A percentile compares a stretch with the other conserved stretches of the same genome.
phyloP scores from a whole-genome alignment of 1,140 invertebrate species.

The Paracyclopina nana region DNA sequence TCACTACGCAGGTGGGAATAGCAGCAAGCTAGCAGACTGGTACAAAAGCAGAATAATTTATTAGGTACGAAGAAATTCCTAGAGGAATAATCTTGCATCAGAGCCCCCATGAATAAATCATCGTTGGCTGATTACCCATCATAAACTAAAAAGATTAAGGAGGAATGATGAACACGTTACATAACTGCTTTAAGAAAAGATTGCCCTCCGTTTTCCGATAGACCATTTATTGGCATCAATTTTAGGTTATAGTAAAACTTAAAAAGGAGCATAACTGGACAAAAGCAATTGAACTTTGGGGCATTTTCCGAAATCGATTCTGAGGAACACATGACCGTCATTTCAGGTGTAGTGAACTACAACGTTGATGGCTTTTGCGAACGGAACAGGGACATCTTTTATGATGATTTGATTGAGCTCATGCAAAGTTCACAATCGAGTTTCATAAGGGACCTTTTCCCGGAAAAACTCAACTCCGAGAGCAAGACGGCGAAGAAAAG shows the following conservation, averaged over 20 bases:
- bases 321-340: too few relatives aligned
- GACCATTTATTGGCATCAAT: too few relatives aligned
- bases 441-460: conserved; percentile 41
- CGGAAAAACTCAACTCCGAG: conserved; percentile 35
- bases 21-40: not conserved
- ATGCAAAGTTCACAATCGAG: conserved; percentile 46
- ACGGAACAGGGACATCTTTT: conserved; percentile 50
- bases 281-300: too few relatives aligned
- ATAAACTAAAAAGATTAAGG: too few relatives aligned
- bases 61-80: not conserved
- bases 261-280: too few relatives aligned
- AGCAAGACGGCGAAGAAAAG: conserved; percentile 36
- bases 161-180: too few relatives aligned
- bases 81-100: not conserved
- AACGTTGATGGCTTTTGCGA: conserved; percentile 51
- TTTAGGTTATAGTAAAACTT: too few relatives aligned
- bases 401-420: conserved; percentile 45
- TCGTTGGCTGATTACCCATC: too few relatives aligned
- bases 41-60: not conserved
- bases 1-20: conserved; percentile 47
- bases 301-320: too few relatives aligned
- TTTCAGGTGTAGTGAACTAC: conserved; percentile 35
- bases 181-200: too few relatives aligned
- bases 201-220: too few relatives aligned
- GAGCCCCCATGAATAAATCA: not conserved